phyloP scores from a whole-genome alignment of 2,113 vertebrate genomes.

The Arizona elegans region DNA sequence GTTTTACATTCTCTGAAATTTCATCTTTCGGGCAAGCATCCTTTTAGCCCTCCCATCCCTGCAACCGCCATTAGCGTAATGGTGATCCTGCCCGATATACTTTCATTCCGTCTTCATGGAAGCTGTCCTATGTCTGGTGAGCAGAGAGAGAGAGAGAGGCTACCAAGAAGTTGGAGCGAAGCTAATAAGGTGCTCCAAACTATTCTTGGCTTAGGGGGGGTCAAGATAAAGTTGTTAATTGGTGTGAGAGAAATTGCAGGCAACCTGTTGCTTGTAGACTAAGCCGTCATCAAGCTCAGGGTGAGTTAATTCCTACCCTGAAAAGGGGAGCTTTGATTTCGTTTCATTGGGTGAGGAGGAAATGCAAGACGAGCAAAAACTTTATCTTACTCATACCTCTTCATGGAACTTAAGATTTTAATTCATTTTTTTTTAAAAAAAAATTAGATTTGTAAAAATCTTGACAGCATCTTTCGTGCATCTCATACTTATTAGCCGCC shows the following conservation, averaged over 20 bases:
- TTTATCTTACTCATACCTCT: neutral
- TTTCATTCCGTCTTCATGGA: neutral
- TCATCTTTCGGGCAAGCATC: neutral
- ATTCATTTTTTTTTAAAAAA: too few relatives aligned
- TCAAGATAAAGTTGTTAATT: slow-evolving; percentile 24
- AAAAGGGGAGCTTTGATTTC: neutral
- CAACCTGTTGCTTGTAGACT: neutral
- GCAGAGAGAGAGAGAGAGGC: neutral
- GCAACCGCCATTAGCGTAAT: neutral
- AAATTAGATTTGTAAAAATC: neutral
- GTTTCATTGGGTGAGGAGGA: neutral
- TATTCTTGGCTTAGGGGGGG: slow-evolving; percentile 12
- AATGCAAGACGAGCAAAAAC: neutral
- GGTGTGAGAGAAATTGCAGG: slow-evolving; percentile 2
- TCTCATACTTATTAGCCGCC: neutral
- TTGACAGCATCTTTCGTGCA: neutral
- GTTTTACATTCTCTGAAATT: too few relatives aligned
- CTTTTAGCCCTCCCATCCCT: neutral
- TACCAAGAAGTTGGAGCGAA: neutral
- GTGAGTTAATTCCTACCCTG: neutral
- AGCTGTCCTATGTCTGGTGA: neutral
- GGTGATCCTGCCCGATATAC: neutral
- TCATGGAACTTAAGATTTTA: neutral
- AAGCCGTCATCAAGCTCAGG: neutral
- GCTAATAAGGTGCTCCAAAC: neutral